Percentiles rank a stretch among this genome's conserved stretches.
Conservation (phyloP, 2,888 invertebrate species). For the Aphidoletes aphidimyza region DNA sequence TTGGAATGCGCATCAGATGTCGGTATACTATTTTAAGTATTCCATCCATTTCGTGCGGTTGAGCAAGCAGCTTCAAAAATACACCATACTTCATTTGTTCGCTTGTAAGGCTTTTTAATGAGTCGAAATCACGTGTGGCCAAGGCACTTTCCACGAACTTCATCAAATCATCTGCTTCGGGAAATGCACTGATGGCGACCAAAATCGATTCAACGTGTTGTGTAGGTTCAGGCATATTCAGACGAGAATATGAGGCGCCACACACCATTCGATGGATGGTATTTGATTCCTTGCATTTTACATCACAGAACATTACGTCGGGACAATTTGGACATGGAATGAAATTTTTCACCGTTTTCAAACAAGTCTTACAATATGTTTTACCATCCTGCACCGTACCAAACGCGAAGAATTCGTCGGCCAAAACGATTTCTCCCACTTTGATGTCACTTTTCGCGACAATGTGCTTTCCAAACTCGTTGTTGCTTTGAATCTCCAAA, state of each 20-base stretch:
- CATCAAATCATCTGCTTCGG: neutral
- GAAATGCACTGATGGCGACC: neutral
- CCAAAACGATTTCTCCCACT: constrained; percentile 23
- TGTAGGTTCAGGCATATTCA: too few relatives aligned
- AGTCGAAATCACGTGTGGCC: neutral
- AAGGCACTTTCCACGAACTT: neutral
- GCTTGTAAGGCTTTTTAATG: neutral
- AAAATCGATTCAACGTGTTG: neutral
- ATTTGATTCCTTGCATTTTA: neutral
- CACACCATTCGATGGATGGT: too few relatives aligned
- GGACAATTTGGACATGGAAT: constrained; percentile 18
- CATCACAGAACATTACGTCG: constrained; percentile 2
- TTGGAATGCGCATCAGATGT: neutral
- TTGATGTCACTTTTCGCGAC: constrained; percentile 36
- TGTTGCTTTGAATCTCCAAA: neutral
- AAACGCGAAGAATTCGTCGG: neutral
- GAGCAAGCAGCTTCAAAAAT: neutral
- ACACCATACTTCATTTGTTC: neutral
- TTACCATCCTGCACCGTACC: too few relatives aligned
- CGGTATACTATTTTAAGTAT: neutral
- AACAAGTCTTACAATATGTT: neutral
- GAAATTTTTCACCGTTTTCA: neutral
- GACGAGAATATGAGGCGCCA: too few relatives aligned
- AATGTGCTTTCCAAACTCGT: neutral
- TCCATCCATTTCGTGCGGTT: neutral